Base-by-base conservation (phyloP, 2,888 invertebrate species). In the Lamellibrachia columna region DNA sequence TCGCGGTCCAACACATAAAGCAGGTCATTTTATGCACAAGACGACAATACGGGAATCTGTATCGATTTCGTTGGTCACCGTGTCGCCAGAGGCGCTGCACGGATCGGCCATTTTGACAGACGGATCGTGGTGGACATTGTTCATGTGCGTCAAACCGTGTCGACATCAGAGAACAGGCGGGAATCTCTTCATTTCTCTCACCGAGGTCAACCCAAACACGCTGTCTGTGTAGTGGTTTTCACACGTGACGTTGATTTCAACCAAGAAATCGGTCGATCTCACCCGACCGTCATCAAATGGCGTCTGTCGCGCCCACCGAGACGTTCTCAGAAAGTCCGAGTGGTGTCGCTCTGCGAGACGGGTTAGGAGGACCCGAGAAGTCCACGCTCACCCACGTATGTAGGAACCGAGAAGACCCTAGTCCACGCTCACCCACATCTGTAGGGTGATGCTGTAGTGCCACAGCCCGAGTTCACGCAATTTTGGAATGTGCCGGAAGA, bases 401-500 rank as follows among this genome's bases (percentile, higher is more conserved):
- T 40, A 40, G 40, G 40, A 40, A 40, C 40, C 40, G 40, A 40
- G 40, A 40, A 40, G 40, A 40, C 40, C 22, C 22, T 75, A 75
- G 75, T 75, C 75, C 22, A 75, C 75, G 75, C 75, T 75, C 15
- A 75, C 75, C 75, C 75, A 75, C 75, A 75, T 75, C 75, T 75
- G 75, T 7, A 91, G 22, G 6, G 91, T 91, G 52, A 91, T 91
- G 53, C 53, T 52, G 55, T 91, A 91, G 28, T 91, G 91, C 91
- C 91, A 91, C 53, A 91, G 3, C 0, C 55, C 91, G 15, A 91
- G 55, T 53, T 91, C 55, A 22, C 91, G 52, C 11, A 91, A n/a
- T 8, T 91, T 53, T n/a, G 91, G 91, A 91, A 91, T 91, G 91
- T 40, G 58, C 28, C 55, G 58, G 55, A 91, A 91, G 28, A 91